Evolutionary conservation across 2,113 vertebrate genomes (phyloP), one percentile per base, ranked within the genome.

Genomic region (Scolopax mira): DNA sequence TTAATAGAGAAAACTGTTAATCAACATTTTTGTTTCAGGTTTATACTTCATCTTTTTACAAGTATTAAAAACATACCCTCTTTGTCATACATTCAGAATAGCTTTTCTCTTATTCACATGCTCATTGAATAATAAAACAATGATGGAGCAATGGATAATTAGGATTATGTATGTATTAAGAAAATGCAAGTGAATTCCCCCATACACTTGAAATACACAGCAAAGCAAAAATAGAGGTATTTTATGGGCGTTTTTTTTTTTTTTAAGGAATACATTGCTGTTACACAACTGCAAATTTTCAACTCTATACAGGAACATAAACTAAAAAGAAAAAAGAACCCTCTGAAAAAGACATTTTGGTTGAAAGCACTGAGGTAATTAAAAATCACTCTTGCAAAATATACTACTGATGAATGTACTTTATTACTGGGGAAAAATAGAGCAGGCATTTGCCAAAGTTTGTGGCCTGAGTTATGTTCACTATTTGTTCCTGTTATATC

Each of bases 181-280:
- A 57, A 88, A 61, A 51, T 17, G 3, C 9, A 37, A 54, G 3
- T 44, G 10, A 67, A 46, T 79, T 90, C 5, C 8, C 5, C 24
- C 5, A 48, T 28, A 57, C 7, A 33, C 7, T 64, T 73, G 39
- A 69, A 82, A 72, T 21, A 75, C 5, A 41, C 6, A 67, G 22
- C 8, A 65, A 78, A 74, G 14, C 5, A 48, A 30, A 35, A 79
- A 14, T 0, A 3, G 3, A 67, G 1, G 4, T 1, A 31, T 42
- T 74, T 31, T 39, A 48, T 5, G 41, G 11, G 12, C 1, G 3
- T 3, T 2, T 24, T 37, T n/a, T 71, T 46, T 39, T 37, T n/a
- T 71, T 46, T 39, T 37, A 11, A 49, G 21, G 10, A 65, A 51
- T 24, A 33, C 35, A 55, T n/a, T 2, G 0, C 6, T 58, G 3